Base-by-base conservation (phyloP, 2,888 invertebrate genomes). In the Microplitis deprimator region DNA sequence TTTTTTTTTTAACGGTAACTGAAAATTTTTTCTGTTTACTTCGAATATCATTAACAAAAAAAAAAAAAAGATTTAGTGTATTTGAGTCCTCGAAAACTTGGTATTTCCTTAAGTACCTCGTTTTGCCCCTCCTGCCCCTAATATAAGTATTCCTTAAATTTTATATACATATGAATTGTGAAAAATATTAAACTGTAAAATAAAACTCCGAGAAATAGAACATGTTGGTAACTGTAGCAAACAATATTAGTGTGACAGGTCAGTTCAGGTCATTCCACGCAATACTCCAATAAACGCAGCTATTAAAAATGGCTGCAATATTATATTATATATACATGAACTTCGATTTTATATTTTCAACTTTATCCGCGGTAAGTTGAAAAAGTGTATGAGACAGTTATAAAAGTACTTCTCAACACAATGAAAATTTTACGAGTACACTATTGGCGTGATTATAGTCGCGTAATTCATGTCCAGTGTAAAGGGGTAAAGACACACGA, bases 401-500 rank as follows among this genome's bases (percentile, higher is more conserved):
- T 39, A 41, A 75, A 75, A 79, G 76, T 79, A 80, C 77, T 79
- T 76, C 67, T 67, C 74, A 67, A 70, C 77, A 20, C 68, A 69
- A 81, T 81, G 79, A 81, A 81, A 81, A 76, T 81, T 81, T 81
- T 79, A 81, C 76, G 81, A 79, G 75, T 77, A 75, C 73, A 79
- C 77, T 50, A 73, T 67, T 50, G 73, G 73, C 65, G 67, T 73
- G 67, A 75, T 76, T 68, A 68, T 40, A 59, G 40, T 29, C 64
- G 67, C 20, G 73, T 67, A 73, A 73, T 73, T 73, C 50, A 41
- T 16, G 67, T 64, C 50, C 73, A 17, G 59, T 67, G 29, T 50
- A 41, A 67, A 73, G 65, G 67, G 73, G 41, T 17, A 41, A 68
- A 41, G 29, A 20, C 29, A 65, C 29, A 65, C 40, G 64, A 39